phyloP scores from a whole-genome alignment of 2,888 invertebrate species.

The Acrobasis suavella region DNA sequence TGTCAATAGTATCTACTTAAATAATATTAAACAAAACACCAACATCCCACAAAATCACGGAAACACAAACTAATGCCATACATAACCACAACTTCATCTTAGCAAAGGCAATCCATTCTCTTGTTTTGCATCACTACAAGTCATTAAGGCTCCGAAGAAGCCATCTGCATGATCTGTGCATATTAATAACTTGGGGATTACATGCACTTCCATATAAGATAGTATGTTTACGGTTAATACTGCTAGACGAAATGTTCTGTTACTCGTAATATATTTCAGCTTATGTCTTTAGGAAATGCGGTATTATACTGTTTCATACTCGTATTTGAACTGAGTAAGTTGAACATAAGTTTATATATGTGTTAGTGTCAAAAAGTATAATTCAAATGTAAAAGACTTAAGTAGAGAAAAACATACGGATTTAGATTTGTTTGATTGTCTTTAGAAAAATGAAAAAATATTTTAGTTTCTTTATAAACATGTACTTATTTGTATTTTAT shows the following conservation, averaged over 20 bases:
- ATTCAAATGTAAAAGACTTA: no score
- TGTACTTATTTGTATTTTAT: no score
- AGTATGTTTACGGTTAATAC: conserved; percentile 27
- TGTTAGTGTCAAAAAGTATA: not conserved
- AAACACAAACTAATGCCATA: not conserved
- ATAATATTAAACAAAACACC: not conserved
- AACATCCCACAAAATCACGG: not conserved
- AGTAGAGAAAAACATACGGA: no score
- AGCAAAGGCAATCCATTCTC: conserved; percentile 27
- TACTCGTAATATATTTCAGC: conserved; percentile 12
- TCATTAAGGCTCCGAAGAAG: conserved; percentile 57
- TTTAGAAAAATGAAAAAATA: no score
- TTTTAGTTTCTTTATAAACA: no score
- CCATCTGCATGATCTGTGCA: conserved; percentile 69
- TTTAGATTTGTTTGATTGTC: no score
- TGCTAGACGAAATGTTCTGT: conserved; percentile 19
- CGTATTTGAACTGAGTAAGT: not conserved
- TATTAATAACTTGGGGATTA: conserved; percentile 63
- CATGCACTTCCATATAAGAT: conserved; percentile 38
- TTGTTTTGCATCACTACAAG: conserved; percentile 39
- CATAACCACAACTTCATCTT: not conserved
- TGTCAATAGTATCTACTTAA: no score
- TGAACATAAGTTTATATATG: not conserved
- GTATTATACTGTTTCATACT: conserved; percentile 6
- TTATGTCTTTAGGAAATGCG: conserved; percentile 17